These are phyloP conservation scores for Noctua janthe DNA, from an alignment of 2,888 invertebrate species.

Conservation along the genomic window DNA sequence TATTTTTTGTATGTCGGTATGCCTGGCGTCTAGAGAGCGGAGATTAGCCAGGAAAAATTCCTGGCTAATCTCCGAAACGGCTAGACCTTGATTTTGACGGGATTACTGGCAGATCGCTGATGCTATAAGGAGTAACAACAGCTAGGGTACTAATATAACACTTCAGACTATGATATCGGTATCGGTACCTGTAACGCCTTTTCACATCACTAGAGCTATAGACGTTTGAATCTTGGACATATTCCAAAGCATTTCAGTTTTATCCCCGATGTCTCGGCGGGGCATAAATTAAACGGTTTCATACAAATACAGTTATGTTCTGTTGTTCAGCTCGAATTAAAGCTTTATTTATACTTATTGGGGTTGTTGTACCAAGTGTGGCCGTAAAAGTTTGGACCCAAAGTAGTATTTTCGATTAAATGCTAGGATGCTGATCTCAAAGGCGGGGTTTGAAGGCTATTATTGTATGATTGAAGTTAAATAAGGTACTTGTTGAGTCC, in stretches of 20 bases:
- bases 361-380: constrained; percentile 12
- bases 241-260: constrained; percentile 73
- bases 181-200: constrained; percentile 1
- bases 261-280: constrained; percentile 59
- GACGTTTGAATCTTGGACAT: constrained; percentile 70
- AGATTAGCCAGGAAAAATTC: too few species aligned
- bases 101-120: too few species aligned
- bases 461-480: neutral
- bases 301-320: constrained; percentile 67
- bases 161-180: neutral
- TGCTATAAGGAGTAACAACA: too few species aligned
- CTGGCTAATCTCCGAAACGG: too few species aligned
- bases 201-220: constrained; percentile 49
- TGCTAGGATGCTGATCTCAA: too few species aligned
- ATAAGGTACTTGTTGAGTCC: neutral
- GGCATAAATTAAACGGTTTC: constrained; percentile 73
- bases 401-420: neutral
- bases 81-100: too few species aligned
- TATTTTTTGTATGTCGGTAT: too few species aligned
- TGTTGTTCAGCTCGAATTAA: constrained; percentile 58
- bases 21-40: too few species aligned
- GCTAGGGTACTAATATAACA: neutral
- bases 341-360: constrained; percentile 26
- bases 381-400: constrained; percentile 13
- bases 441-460: neutral